A percentile compares a stretch with the other conserved stretches of the same genome.
These are phyloP conservation scores for Phenacoccus solenopsis DNA, from an alignment of 1,140 invertebrate genomes.

Conservation along the genomic window DNA sequence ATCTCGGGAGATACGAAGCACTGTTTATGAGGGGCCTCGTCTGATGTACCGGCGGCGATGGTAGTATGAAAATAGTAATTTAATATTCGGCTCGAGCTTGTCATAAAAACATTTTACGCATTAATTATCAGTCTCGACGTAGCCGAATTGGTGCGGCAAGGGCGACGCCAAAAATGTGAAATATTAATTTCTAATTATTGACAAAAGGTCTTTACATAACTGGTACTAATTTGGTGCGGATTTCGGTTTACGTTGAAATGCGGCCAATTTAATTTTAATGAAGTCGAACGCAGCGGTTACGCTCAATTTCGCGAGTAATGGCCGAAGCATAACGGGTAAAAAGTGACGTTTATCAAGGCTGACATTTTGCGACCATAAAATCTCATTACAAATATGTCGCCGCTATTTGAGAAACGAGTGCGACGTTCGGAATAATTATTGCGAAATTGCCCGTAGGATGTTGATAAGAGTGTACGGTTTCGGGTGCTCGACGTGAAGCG, in stretches of 20 bases:
- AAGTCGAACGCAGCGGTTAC: neutral
- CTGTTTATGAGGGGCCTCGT: too few relatives aligned
- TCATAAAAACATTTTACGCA: too few relatives aligned
- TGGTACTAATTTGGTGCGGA: neutral
- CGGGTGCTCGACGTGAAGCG: neutral
- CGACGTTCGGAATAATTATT: neutral
- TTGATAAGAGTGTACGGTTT: conserved; percentile 1
- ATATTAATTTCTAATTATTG: neutral
- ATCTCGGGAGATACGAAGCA: too few relatives aligned
- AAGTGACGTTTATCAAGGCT: neutral
- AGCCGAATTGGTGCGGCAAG: too few relatives aligned
- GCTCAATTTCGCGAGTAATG: neutral
- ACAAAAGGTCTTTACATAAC: neutral
- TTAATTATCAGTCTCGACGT: too few relatives aligned
- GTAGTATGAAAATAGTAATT: too few relatives aligned
- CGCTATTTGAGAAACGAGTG: neutral
- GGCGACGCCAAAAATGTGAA: neutral
- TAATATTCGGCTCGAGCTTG: too few relatives aligned
- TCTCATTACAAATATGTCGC: conserved; percentile 1
- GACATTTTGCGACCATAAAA: conserved; percentile 1
- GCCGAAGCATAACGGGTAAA: neutral
- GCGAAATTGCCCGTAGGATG: neutral
- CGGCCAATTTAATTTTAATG: neutral
- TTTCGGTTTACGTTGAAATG: conserved; percentile 1
- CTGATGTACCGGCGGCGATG: too few relatives aligned